Percentiles rank a stretch among this genome's conserved stretches.
These are phyloP conservation scores for Rugalucina vietnamica DNA, from an alignment of 2,888 invertebrate genomes.

Conservation along the genomic window DNA sequence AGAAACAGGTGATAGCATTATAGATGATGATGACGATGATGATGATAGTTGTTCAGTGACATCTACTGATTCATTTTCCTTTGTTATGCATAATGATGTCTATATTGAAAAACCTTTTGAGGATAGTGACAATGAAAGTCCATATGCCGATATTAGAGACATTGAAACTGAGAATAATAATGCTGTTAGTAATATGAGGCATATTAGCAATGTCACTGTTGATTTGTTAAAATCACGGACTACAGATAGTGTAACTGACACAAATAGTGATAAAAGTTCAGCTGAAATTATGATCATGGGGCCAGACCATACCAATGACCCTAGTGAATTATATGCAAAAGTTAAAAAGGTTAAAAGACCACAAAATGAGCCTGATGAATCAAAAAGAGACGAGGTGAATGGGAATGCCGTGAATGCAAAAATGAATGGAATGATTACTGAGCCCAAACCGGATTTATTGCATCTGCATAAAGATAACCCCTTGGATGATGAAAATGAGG, in stretches of 20 bases:
- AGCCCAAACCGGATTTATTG: background rate
- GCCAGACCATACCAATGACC: constrained; percentile 19
- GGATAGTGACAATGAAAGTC: background rate
- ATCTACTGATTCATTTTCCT: background rate
- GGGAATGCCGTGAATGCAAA: background rate
- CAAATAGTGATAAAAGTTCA: background rate
- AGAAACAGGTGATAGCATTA: background rate
- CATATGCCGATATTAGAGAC: background rate
- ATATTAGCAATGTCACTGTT: background rate
- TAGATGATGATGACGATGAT: constrained; percentile 3
- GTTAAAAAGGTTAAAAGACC: constrained; percentile 44
- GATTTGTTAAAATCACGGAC: background rate
- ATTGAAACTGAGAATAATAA: background rate
- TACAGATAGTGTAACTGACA: background rate
- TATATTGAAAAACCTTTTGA: constrained; percentile 7
- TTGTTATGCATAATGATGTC: background rate
- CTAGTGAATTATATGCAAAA: constrained; percentile 50
- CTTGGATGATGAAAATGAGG: background rate
- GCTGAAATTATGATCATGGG: constrained; percentile 28
- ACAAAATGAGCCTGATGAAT: background rate
- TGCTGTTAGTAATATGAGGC: background rate
- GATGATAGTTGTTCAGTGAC: background rate
- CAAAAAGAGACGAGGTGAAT: background rate
- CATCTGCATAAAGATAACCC: background rate
- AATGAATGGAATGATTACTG: background rate